Percentiles rank a stretch among this genome's conserved stretches.
These are phyloP conservation scores for Pampus argenteus DNA, from an alignment of 2,797 vertebrate species.

Conservation along the genomic window DNA sequence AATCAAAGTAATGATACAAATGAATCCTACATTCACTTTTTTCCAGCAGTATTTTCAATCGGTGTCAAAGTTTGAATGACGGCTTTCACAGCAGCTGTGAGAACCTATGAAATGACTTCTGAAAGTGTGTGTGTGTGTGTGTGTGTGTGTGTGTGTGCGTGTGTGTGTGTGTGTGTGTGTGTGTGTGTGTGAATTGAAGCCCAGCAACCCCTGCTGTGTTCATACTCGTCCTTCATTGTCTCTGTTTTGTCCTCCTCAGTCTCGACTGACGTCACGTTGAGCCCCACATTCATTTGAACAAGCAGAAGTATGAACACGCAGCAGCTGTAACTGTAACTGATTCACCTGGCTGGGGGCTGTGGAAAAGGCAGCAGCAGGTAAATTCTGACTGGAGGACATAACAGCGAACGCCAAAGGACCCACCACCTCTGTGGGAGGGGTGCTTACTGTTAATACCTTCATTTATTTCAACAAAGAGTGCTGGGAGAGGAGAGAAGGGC, in stretches of 20 bases:
- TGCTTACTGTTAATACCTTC: slow-evolving; percentile 79
- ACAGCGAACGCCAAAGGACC: slow-evolving; percentile 30
- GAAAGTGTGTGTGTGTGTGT: slow-evolving; percentile 6
- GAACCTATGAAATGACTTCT: background rate
- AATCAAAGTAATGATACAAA: too few species aligned
- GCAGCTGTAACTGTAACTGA: slow-evolving; percentile 25
- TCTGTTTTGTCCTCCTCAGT: background rate
- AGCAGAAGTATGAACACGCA: slow-evolving; percentile 22
- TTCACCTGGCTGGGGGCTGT: slow-evolving; percentile 27
- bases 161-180: too few species aligned
- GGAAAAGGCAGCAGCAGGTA: slow-evolving; percentile 38
- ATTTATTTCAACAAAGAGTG: slow-evolving; percentile 68
- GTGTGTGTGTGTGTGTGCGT: slow-evolving; percentile 2
- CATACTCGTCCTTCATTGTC: slow-evolving; percentile 5
- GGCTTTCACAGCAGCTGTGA: background rate
- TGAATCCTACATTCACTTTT: too few species aligned
- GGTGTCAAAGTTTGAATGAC: background rate
- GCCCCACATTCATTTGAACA: slow-evolving; percentile 19
- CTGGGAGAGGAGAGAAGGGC: slow-evolving; percentile 35
- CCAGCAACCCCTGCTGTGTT: background rate
- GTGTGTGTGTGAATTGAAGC: too few species aligned
- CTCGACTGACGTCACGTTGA: too few species aligned
- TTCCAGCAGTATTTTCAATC: too few species aligned
- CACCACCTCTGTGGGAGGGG: slow-evolving; percentile 50
- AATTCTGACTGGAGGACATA: slow-evolving; percentile 68